phyloP scores from a whole-genome alignment of 2,797 vertebrate genomes.

The Onychomys arenicola region DNA sequence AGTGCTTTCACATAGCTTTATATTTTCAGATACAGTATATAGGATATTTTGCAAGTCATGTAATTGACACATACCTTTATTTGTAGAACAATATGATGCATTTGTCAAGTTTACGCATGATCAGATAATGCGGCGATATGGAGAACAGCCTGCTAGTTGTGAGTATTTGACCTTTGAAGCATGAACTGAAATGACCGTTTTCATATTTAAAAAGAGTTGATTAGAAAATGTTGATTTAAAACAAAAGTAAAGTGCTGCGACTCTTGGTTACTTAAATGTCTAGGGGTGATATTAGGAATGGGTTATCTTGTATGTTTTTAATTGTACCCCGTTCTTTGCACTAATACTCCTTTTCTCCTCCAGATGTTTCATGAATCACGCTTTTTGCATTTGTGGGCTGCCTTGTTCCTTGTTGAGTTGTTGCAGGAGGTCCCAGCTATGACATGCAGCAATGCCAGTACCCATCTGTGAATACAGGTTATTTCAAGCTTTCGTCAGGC shows the following conservation, averaged over 20 bases:
- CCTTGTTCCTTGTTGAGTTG: constrained; percentile 90
- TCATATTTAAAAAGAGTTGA: constrained; percentile 38
- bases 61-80: constrained; percentile 54
- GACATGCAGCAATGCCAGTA: constrained; percentile 94
- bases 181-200: constrained; percentile 38
- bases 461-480: constrained; percentile 93
- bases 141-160: constrained; percentile 99
- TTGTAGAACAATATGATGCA: constrained; percentile 97
- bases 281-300: not conserved
- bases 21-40: constrained; percentile 1
- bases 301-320: not conserved
- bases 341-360: constrained; percentile 75
- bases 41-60: constrained; percentile 45
- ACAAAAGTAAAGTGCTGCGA: constrained; percentile 24
- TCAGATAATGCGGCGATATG: constrained; percentile 99
- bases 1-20: not conserved
- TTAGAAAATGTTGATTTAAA: not conserved
- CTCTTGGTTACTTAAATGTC: constrained; percentile 46
- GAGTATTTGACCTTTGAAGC: constrained; percentile 87
- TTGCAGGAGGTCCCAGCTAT: constrained; percentile 91
- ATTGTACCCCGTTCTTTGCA: constrained; percentile 52
- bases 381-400: constrained; percentile 89
- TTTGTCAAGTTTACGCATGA: constrained; percentile 99
- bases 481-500: constrained; percentile 94
- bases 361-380: constrained; percentile 91